phyloP scores from a whole-genome alignment of 2,113 vertebrate species.

The Triplophysa rosa region DNA sequence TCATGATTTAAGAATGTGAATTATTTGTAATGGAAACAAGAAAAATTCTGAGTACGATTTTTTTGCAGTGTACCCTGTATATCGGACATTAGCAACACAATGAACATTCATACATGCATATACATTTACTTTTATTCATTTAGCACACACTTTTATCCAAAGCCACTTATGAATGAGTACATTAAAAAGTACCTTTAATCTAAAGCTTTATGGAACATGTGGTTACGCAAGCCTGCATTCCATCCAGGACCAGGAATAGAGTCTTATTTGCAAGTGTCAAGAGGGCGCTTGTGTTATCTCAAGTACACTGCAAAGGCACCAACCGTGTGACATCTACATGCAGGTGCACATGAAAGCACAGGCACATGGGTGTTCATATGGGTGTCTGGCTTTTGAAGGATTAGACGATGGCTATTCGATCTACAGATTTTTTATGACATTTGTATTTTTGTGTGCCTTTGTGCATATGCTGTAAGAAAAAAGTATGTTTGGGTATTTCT shows the following conservation, averaged over 20 bases:
- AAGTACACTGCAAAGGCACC: slow-evolving; percentile 27
- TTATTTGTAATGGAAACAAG: too few relatives aligned
- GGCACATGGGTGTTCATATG: slow-evolving; percentile 27
- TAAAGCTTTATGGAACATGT: slow-evolving; percentile 20
- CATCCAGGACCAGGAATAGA: slow-evolving; percentile 28
- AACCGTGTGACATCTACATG: slow-evolving; percentile 35
- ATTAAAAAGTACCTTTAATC: neutral
- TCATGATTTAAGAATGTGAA: too few relatives aligned
- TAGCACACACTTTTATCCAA: too few relatives aligned
- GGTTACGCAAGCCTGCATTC: slow-evolving; percentile 38
- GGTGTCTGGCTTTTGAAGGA: slow-evolving; percentile 10
- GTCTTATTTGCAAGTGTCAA: slow-evolving; percentile 37
- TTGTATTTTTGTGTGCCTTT: neutral
- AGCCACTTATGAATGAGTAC: too few relatives aligned
- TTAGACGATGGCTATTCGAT: neutral
- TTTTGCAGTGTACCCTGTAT: too few relatives aligned
- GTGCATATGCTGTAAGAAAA: neutral
- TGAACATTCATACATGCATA: neutral
- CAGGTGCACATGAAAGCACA: slow-evolving; percentile 27
- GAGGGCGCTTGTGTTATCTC: slow-evolving; percentile 16
- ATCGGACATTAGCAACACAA: neutral
- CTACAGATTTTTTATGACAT: too few relatives aligned
- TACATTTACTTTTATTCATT: neutral
- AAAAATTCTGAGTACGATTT: too few relatives aligned
- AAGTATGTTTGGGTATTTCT: slow-evolving; percentile 16